Base-by-base conservation (phyloP, 2,113 vertebrate species). In the Malurus elegans region DNA sequence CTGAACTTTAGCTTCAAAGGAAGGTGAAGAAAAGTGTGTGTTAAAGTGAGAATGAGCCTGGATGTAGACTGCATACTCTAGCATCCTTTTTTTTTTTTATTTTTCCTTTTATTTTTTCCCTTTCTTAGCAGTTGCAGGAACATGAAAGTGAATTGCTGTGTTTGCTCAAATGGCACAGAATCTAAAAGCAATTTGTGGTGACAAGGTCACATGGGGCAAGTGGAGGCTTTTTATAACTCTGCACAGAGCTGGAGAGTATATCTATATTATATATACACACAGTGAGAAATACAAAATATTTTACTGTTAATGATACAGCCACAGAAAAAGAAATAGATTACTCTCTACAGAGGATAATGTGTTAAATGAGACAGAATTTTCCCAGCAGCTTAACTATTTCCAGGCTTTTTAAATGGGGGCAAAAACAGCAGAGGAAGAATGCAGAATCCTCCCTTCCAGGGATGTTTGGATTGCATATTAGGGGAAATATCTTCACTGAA, bases 141-240 rank as follows among this genome's bases (percentile, higher is more conserved):
- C 80, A 82, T 54, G 88, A 70, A 91, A 92, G 73, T 70, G 83
- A 93, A 91, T 95, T 81, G 83, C 44, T 93, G 64, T 56, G 75
- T 67, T 95, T 93, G 71, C 80, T 97, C 93, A 90, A 95, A 97
- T 74, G 79, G 64, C 94, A 91, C 74, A n/a, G 73, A 85, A 94
- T 94, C 80, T 85, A 93, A 97, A 96, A 94, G 86, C 91, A 96
- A 95, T 96, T 94, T 94, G 80, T 62, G 78, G 69, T 96, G 96
- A 91, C 91, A 94, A 96, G 92, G 93, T 95, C 80, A 93, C 58
- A 85, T 70, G 58, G 76, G 66, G 58, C 73, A 96, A 96, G 38
- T 54, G 48, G 50, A 94, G 34, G 62, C 70, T 87, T 96, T 96
- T 93, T 88, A 66, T 85, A 94, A 85, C 73, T 81, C 92, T 84